Evolutionary conservation across 1,140 invertebrate species (phyloP).

Genomic region (Choristoneura fumiferana): DNA sequence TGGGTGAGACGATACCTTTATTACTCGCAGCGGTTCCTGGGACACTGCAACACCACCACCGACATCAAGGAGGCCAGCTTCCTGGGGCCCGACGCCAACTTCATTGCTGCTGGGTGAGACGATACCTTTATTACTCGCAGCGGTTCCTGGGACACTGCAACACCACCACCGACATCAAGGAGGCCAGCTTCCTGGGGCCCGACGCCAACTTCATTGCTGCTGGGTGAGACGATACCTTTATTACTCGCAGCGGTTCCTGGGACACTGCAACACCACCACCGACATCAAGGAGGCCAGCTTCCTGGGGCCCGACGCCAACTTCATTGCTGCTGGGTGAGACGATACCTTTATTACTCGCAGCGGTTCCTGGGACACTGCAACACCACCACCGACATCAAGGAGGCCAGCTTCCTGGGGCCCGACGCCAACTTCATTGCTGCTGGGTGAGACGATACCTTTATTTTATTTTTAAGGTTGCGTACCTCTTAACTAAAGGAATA

Average conservation of each 20-base stretch:
- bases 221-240: constrained; percentile 74
- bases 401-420: constrained; percentile 96
- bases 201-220: constrained; percentile 82
- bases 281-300: constrained; percentile 99
- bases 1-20: too few relatives aligned
- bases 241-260: constrained; percentile 89
- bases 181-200: constrained; percentile 96
- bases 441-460: constrained; percentile 62
- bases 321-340: constrained; percentile 80
- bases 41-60: too few relatives aligned
- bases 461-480: too few relatives aligned
- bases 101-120: too few relatives aligned
- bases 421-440: constrained; percentile 82
- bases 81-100: too few relatives aligned
- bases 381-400: constrained; percentile 98
- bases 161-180: constrained; percentile 98
- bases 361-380: constrained; percentile 97
- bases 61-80: too few relatives aligned
- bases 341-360: constrained; percentile 80
- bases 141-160: constrained; percentile 97
- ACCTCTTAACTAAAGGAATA: too few relatives aligned
- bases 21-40: too few relatives aligned
- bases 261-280: constrained; percentile 98
- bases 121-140: constrained; percentile 85
- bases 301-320: constrained; percentile 88